These are phyloP conservation scores for Trichomalopsis sarcophagae DNA, from an alignment of 1,140 invertebrate species.

Conservation along the genomic window DNA sequence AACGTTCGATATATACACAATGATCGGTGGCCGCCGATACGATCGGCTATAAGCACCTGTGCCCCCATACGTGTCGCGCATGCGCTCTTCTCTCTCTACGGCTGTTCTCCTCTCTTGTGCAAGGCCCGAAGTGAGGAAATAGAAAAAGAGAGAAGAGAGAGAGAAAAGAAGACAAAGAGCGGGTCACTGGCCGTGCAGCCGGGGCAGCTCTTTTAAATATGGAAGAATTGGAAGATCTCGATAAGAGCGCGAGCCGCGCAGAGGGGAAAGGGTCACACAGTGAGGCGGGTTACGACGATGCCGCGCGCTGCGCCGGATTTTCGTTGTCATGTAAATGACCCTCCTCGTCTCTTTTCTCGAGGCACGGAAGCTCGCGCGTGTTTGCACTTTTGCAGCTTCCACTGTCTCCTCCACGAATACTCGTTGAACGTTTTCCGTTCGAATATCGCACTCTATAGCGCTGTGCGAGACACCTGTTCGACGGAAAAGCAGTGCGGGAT, in stretches of 20 bases:
- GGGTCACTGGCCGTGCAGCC: conserved; percentile 68
- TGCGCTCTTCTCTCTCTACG: conserved; percentile 43
- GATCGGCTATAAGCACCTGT: conserved; percentile 69
- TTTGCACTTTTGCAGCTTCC: neutral
- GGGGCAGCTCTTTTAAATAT: conserved; percentile 68
- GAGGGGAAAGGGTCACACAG: conserved; percentile 60
- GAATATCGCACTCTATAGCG: too few species aligned
- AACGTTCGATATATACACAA: conserved; percentile 61
- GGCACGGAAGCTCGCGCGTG: neutral
- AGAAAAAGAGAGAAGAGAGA: conserved; percentile 48
- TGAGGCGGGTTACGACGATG: conserved; percentile 60
- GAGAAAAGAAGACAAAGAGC: conserved; percentile 47
- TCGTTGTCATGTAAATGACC: conserved; percentile 73
- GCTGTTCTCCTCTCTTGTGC: conserved; percentile 43
- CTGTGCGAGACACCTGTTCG: too few species aligned
- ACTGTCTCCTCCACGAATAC: conserved; percentile 13
- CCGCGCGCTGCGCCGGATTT: conserved; percentile 59
- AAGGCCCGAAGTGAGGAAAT: conserved; percentile 36
- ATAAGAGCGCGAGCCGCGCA: conserved; percentile 59
- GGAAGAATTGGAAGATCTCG: conserved; percentile 72
- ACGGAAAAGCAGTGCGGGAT: neutral
- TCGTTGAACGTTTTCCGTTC: neutral
- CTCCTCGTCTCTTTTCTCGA: conserved; percentile 56
- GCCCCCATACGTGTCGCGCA: conserved; percentile 65
- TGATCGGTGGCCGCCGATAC: conserved; percentile 70